Evolutionary conservation across 2,888 invertebrate species (phyloP).

Genomic region (Xestia ashworthii): DNA sequence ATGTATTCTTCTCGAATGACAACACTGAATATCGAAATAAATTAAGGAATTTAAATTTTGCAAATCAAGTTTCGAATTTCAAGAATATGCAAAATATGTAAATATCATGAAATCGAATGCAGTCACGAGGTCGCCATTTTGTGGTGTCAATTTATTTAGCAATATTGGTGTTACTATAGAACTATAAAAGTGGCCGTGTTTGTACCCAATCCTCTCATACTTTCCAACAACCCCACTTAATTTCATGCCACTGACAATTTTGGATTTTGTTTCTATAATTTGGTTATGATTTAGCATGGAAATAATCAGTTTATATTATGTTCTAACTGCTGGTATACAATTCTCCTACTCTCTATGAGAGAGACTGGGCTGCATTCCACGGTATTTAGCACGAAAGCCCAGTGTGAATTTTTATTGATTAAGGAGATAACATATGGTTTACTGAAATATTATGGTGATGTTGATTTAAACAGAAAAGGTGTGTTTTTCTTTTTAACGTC

Average conservation of each 20-base stretch:
- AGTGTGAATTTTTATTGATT: no score
- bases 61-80: constrained; percentile 62
- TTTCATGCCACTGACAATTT: no score
- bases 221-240: background rate
- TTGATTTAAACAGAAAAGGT: background rate
- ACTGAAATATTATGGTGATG: background rate
- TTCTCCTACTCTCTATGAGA: no score
- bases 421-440: background rate
- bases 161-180: constrained; percentile 38
- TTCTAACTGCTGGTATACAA: no score
- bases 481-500: background rate
- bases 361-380: no score
- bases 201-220: background rate
- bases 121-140: constrained; percentile 55
- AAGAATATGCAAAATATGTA: constrained; percentile 66
- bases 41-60: constrained; percentile 56
- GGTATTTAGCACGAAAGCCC: no score
- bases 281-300: no score
- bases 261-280: no score
- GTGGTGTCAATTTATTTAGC: constrained; percentile 50
- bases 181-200: constrained; percentile 1
- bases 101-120: constrained; percentile 60
- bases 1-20: constrained; percentile 37
- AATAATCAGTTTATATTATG: no score
- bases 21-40: constrained; percentile 46